Conservation (phyloP, 1,140 invertebrate genomes). For the Calliphora vicina region DNA sequence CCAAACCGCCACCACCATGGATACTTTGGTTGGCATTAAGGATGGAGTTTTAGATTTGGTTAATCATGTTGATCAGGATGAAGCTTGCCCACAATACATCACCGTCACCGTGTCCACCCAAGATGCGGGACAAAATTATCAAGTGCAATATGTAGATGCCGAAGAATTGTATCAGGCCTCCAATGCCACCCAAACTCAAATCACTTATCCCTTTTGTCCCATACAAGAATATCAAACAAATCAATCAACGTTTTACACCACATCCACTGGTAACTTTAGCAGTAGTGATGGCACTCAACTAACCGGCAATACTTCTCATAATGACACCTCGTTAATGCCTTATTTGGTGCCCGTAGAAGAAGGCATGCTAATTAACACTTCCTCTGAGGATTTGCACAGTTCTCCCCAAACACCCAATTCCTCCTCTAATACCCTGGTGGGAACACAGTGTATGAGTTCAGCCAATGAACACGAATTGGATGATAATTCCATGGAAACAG, state of each 20-base stretch:
- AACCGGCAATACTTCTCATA: conserved; percentile 63
- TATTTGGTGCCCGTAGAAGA: conserved; percentile 69
- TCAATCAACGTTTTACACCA: conserved; percentile 66
- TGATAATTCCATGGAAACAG: conserved; percentile 65
- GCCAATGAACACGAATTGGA: conserved; percentile 55
- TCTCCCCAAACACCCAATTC: conserved; percentile 73
- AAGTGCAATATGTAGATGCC: conserved; percentile 76
- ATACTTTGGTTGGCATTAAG: conserved; percentile 35
- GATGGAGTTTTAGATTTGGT: conserved; percentile 38
- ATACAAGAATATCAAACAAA: conserved; percentile 74
- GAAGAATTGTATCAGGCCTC: conserved; percentile 68
- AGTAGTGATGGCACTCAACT: conserved; percentile 66
- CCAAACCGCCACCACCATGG: not conserved
- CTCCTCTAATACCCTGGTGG: conserved; percentile 64
- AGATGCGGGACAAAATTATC: conserved; percentile 68
- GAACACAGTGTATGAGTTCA: conserved; percentile 65
- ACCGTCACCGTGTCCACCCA: conserved; percentile 63
- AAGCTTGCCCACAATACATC: conserved; percentile 1
- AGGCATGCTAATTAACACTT: conserved; percentile 68
- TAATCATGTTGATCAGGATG: conserved; percentile 42
- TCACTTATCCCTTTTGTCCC: conserved; percentile 85
- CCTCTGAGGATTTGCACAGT: conserved; percentile 67
- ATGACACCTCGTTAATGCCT: conserved; percentile 72
- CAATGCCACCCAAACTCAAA: conserved; percentile 68
- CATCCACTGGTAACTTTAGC: conserved; percentile 68